Evolutionary conservation across 2,797 vertebrate genomes (phyloP), one percentile per base, ranked within the genome.

Genomic region (Merluccius polli): DNA sequence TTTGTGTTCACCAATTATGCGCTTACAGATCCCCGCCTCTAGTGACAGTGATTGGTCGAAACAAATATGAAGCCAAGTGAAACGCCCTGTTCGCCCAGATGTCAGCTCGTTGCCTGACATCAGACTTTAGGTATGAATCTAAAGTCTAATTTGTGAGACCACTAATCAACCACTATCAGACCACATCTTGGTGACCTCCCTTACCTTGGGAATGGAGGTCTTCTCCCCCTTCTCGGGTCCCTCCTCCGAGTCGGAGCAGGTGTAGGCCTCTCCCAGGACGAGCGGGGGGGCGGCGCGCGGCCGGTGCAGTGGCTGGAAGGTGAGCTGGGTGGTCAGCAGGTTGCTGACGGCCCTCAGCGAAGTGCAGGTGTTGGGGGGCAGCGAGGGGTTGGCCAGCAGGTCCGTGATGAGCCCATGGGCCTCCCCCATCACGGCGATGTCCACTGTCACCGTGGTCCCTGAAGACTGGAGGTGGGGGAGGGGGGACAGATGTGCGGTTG

Each of bases 361-460:
- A 0, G 96, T 97, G 92, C 96, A 98, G 79, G 97, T 98, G 0
- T 97, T 96, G 24, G 97, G 94, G 5, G 98, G 97, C 81, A 99
- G 90, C 0, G 96, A 97, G 15, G 97, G 95, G 83, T 99, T 97
- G 0, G 97, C 98, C 83, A 99, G 90, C 44, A 99, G 95, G 87
- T 99, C 98, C 0, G 97, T 95, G 83, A 99, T 98, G 74, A 99
- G 95, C 30, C 98, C 98, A 0, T 99, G 97, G 3, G 98, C 98
- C 84, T 99, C 98, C 21, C 98, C 98, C 98, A 99, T 99, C 87
- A 99, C 96, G 0, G 97, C 96, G 0, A 99, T 98, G 77, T 99
- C 98, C 92, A 99, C 97, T 27, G 96, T 95, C 77, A 95, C 93
- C 8, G 95, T 96, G 88, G 96, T 98, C 82, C 96, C 95, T 75